phyloP scores from a whole-genome alignment of 2,888 invertebrate genomes.

The Orchesellides sinensis region DNA sequence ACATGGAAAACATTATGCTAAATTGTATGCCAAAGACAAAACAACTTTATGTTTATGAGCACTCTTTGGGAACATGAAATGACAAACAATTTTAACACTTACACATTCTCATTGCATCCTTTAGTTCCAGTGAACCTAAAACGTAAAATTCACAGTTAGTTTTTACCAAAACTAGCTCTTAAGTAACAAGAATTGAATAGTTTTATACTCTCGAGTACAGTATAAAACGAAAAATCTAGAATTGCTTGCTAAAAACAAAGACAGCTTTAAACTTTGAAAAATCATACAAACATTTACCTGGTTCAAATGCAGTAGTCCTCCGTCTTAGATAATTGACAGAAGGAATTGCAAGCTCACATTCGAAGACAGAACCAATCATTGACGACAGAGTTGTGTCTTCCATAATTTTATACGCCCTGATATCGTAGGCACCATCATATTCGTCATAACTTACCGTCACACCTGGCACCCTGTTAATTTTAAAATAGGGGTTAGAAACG shows the following conservation, averaged over 20 bases:
- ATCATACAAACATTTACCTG: constrained; percentile 73
- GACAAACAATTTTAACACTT: constrained; percentile 32
- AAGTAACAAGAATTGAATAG: too few relatives aligned
- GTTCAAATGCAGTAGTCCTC: constrained; percentile 76
- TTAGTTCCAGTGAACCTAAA: constrained; percentile 55
- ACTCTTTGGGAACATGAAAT: too few relatives aligned
- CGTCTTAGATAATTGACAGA: constrained; percentile 75
- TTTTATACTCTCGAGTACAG: not conserved
- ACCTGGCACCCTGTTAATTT: constrained; percentile 31
- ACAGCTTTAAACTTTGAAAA: not conserved
- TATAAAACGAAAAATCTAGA: not conserved
- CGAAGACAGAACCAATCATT: constrained; percentile 74
- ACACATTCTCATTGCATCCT: constrained; percentile 61
- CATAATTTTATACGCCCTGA: constrained; percentile 70
- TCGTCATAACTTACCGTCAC: constrained; percentile 45
- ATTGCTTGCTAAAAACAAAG: not conserved
- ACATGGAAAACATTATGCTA: not conserved
- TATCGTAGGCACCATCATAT: constrained; percentile 68
- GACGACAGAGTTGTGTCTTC: constrained; percentile 70
- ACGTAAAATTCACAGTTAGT: not conserved
- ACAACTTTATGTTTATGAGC: too few relatives aligned
- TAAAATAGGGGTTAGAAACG: not conserved
- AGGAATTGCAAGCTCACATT: constrained; percentile 76
- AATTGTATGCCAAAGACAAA: too few relatives aligned
- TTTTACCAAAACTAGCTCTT: too few relatives aligned